phyloP scores from a whole-genome alignment of 2,797 vertebrate genomes.

The Oreortyx pictus region DNA sequence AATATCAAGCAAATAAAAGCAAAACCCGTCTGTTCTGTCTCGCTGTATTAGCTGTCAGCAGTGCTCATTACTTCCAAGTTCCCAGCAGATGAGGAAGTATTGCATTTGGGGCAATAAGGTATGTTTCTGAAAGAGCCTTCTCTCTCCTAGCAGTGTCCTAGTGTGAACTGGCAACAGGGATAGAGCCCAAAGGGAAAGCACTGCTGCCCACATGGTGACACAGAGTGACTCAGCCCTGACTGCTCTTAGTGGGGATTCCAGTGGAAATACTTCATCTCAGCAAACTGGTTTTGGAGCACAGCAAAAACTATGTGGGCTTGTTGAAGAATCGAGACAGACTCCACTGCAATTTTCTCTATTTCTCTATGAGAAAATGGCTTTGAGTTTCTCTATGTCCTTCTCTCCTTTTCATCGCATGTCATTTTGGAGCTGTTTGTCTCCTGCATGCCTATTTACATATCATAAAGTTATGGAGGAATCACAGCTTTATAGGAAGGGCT shows the following conservation, averaged over 20 bases:
- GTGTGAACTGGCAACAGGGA: not conserved
- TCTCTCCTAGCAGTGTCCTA: not conserved
- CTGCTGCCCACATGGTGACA: fast-evolving
- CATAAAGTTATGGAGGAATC: slow-evolving; percentile 14
- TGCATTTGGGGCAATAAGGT: not conserved
- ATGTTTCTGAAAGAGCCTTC: not conserved
- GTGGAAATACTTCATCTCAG: not conserved
- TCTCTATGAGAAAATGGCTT: not conserved
- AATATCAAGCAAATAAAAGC: not conserved
- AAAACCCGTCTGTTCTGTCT: not conserved
- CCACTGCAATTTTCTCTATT: not conserved
- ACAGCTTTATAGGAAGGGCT: not conserved
- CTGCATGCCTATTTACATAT: slow-evolving; percentile 5
- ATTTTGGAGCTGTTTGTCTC: slow-evolving; percentile 30
- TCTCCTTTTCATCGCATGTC: not conserved
- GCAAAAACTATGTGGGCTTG: not conserved
- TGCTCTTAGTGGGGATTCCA: not conserved
- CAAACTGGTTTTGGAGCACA: not conserved
- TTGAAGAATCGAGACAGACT: not conserved
- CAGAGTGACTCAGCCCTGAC: not conserved
- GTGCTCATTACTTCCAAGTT: not conserved
- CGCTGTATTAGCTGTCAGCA: not conserved
- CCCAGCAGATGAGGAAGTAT: not conserved
- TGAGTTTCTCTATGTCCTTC: not conserved
- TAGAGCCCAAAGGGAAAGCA: fast-evolving